Conservation (phyloP, 2,797 vertebrate species). For the Pseudomugil gertrudae region DNA sequence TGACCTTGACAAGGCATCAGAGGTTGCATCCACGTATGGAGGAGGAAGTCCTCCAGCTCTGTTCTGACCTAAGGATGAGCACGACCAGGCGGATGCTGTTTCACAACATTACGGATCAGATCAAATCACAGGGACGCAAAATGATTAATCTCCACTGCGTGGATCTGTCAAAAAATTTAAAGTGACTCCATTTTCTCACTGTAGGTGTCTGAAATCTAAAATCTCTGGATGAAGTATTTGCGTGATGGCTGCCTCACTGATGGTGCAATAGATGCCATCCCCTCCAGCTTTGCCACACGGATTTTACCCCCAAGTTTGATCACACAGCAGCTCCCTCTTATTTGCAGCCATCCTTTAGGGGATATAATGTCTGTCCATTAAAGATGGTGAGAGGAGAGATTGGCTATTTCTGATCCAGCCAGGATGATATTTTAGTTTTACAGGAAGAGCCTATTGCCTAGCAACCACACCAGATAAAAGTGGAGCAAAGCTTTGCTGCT, state of each 20-base stretch:
- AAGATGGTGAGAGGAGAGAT: slow-evolving; percentile 51
- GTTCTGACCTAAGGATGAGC: slow-evolving; percentile 10
- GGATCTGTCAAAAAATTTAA: slow-evolving; percentile 2
- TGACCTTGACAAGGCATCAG: slow-evolving; percentile 73
- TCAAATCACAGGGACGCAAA: not conserved
- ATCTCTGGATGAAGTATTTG: not conserved
- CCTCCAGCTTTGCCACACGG: slow-evolving; percentile 18
- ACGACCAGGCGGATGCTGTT: slow-evolving; percentile 41
- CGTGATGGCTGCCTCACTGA: slow-evolving; percentile 36
- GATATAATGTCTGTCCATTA: slow-evolving; percentile 47
- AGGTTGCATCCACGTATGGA: slow-evolving; percentile 54
- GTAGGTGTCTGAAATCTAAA: slow-evolving; percentile 13
- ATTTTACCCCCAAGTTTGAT: slow-evolving; percentile 5
- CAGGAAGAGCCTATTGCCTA: slow-evolving; percentile 78
- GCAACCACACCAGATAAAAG: slow-evolving; percentile 78
- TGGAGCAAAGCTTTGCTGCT: slow-evolving; percentile 57
- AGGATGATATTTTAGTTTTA: slow-evolving; percentile 72
- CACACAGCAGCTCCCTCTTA: slow-evolving; percentile 44
- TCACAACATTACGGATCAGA: slow-evolving; percentile 7
- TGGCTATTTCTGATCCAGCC: slow-evolving; percentile 54
- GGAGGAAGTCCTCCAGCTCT: slow-evolving; percentile 23
- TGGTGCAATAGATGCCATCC: slow-evolving; percentile 23
- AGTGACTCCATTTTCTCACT: slow-evolving; percentile 14
- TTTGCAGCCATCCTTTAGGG: slow-evolving; percentile 45
- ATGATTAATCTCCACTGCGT: not conserved